Evolutionary conservation across 2,888 invertebrate species (phyloP).

Genomic region (Drosophila neoperkinsi): DNA sequence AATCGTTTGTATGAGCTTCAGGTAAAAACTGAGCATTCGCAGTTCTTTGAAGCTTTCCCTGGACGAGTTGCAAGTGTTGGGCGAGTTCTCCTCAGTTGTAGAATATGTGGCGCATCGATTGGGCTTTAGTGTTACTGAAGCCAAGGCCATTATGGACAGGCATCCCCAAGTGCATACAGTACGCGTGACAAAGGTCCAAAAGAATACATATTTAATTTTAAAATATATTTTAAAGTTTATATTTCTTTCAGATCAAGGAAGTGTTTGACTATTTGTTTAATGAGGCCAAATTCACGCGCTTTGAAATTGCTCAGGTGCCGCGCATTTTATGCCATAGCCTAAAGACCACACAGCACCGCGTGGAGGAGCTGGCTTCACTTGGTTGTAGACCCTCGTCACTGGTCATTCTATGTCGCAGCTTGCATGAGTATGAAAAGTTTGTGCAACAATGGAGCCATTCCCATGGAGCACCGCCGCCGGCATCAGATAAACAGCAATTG

Average conservation of each 20-base stretch:
- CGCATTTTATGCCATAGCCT: slow-evolving; percentile 87
- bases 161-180: slow-evolving; percentile 87
- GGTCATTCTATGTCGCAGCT: slow-evolving; percentile 87
- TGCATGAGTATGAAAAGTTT: slow-evolving; percentile 87
- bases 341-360: slow-evolving; percentile 86
- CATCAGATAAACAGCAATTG: slow-evolving; percentile 1
- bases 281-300: slow-evolving; percentile 86
- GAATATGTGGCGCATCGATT: slow-evolving; percentile 87
- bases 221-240: background rate
- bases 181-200: slow-evolving; percentile 86
- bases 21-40: slow-evolving; percentile 19
- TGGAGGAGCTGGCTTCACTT: slow-evolving; percentile 86
- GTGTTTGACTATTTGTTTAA: slow-evolving; percentile 87
- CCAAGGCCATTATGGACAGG: slow-evolving; percentile 86
- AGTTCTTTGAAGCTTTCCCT: slow-evolving; percentile 82
- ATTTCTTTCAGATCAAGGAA: slow-evolving; percentile 86
- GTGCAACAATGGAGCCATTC: slow-evolving; percentile 82
- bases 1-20: too few relatives aligned
- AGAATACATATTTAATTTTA: background rate
- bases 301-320: slow-evolving; percentile 87
- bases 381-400: slow-evolving; percentile 86
- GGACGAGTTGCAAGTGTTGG: slow-evolving; percentile 86
- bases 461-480: background rate
- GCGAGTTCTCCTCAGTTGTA: slow-evolving; percentile 86
- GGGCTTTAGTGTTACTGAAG: slow-evolving; percentile 85